phyloP scores from a whole-genome alignment of 2,797 vertebrate genomes.

The Cossypha niveicapilla region DNA sequence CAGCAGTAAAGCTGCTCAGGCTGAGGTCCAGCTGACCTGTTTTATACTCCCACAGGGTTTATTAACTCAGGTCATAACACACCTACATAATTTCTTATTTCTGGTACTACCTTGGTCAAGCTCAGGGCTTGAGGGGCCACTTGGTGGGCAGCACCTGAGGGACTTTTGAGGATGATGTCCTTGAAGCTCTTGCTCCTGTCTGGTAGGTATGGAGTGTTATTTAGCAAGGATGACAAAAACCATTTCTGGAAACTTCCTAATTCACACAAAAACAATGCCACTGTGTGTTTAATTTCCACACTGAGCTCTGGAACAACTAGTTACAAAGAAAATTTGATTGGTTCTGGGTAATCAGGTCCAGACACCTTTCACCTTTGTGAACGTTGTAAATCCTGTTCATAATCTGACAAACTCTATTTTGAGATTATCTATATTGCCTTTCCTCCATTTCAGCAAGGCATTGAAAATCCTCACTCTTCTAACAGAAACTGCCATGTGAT shows the following conservation, averaged over 20 bases:
- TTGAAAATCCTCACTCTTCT: not conserved
- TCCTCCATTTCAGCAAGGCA: not conserved
- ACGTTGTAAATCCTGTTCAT: not conserved
- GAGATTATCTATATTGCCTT: not conserved
- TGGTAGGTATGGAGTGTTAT: not conserved
- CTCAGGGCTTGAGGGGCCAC: not conserved
- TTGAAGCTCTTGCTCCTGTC: not conserved
- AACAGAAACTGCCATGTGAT: not conserved
- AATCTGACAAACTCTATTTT: not conserved
- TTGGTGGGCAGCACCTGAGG: not conserved
- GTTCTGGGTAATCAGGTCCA: not conserved
- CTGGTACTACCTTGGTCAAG: not conserved
- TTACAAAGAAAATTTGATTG: not conserved
- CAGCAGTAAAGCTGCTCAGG: not conserved
- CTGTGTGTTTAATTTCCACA: not conserved
- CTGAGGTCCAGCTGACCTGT: not conserved
- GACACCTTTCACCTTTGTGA: not conserved
- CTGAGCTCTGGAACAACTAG: not conserved
- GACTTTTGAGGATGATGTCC: not conserved
- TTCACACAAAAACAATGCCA: not conserved
- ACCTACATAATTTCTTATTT: not conserved
- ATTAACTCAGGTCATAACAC: not conserved
- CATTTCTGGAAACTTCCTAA: not conserved
- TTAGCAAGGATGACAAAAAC: not conserved
- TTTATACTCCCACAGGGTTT: not conserved